Base-by-base conservation (phyloP, 2,797 vertebrate genomes). In the Chloroceryle amazona region DNA sequence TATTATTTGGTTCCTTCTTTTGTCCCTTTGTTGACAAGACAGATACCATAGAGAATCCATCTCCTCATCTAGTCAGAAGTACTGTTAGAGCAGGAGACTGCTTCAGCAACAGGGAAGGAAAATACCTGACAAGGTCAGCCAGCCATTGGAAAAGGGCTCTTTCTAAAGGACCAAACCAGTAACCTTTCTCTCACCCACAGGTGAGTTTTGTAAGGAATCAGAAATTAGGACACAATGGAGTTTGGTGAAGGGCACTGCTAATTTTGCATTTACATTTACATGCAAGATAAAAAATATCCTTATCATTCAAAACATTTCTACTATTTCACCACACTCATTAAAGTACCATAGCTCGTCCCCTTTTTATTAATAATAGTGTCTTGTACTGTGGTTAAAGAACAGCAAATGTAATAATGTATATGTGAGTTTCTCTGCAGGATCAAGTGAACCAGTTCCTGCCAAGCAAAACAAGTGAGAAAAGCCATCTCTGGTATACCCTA, bases 381-480 rank as follows among this genome's bases (percentile, higher is more conserved):
- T 76, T 79, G 21, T 33, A 73, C 44, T 52, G 19, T 57, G 65
- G 33, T 81, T 49, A 89, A 68, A 79, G 28, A 81, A 86, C 9
- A 94, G 58, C 20, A 81, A 81, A 84, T 8, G 3, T 46, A 78
- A 23, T 47, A 91, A 65, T 54, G 81, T 0, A 2, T 42, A 51
- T 11, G 42, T 19, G 21, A 49, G 23, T 25, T 76, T 70, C 44
- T 84, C 46, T 67, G 51, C 62, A 81, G 62, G 35, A 94, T 47
- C n/a, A 60, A 93, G 17, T 22, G 31, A 95, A 87, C 13, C 75
- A 86, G 65, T 20, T 84, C 65, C 33, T 75, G 82, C 9, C 72
- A 86, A 66, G 81, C 51, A 66, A 71, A 74, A 60, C 62, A 91
- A 82, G 46, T 73, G 51, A 87, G 54, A 94, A 94, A 91, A 94